Evolutionary conservation across 2,113 vertebrate genomes (phyloP).

Genomic region (Nansenia antarctica): DNA sequence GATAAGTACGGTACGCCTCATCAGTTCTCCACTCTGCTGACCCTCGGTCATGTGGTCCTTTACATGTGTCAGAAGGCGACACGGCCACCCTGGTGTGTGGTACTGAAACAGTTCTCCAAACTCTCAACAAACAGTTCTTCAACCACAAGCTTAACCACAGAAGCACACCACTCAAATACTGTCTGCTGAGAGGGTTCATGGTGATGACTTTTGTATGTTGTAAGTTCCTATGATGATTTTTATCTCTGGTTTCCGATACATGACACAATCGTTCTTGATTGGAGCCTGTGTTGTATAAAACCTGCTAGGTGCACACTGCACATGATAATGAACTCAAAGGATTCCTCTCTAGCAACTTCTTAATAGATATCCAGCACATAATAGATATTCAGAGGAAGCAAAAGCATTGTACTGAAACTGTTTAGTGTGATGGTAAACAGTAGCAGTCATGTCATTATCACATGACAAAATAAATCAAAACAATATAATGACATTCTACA

Average conservation of each 20-base stretch:
- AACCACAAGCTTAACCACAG: slow-evolving; percentile 49
- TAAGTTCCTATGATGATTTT: no score
- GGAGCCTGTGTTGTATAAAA: no score
- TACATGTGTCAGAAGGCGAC: slow-evolving; percentile 1
- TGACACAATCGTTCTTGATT: no score
- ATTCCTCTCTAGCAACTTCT: neutral
- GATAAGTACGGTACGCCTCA: slow-evolving; percentile 58
- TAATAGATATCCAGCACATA: no score
- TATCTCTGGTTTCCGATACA: no score
- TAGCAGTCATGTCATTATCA: slow-evolving; percentile 18
- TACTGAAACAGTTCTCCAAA: slow-evolving; percentile 35
- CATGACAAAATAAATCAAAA: neutral
- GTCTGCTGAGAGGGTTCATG: slow-evolving; percentile 48
- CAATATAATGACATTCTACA: neutral
- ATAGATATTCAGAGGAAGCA: neutral
- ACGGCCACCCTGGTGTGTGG: neutral
- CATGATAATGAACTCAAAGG: neutral
- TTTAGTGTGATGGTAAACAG: slow-evolving; percentile 14
- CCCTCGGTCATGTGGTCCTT: neutral
- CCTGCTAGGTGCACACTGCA: neutral
- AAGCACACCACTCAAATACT: slow-evolving; percentile 29
- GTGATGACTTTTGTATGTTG: no score
- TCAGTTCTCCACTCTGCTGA: slow-evolving; percentile 63
- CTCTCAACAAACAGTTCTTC: slow-evolving; percentile 17
- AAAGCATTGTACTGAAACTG: neutral